Base-by-base conservation (phyloP, 2,888 invertebrate genomes). In the Rosalia funebris region DNA sequence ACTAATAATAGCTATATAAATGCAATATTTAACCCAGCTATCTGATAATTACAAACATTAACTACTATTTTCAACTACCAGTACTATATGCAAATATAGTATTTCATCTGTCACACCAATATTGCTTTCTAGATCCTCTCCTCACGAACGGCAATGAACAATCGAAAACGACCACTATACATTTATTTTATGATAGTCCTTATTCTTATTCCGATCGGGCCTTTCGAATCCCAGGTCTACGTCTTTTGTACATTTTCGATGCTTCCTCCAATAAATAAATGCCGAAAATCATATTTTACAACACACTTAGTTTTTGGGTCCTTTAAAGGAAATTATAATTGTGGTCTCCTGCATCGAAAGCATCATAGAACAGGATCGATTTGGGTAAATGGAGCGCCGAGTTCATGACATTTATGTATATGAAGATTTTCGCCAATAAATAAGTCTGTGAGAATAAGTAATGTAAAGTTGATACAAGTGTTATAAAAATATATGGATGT, bases 271-370 rank as follows among this genome's bases (percentile, higher is more conserved):
- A 44, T 44, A 44, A 44, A 20, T 25, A 44, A 20, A 25, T 9
- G 44, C 44, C 44, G 44, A 44, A 42, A 44, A 44, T n/a, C n/a
- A n/a, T 20, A 14, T n/a, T 20, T 44, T 25, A 25, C 44, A 10
- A 12, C 44, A 20, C 12, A 10, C 4, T 44, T 44, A 1, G 5
- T 10, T 7, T 20, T 11, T 20, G 20, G 11, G n/a, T 4, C 20
- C 20, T 25, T 25, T 20, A 12, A 25, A 44, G 5, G 44, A 44
- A 20, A 44, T 44, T 14, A 44, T 44, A 44, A 44, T 44, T 44
- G 25, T 44, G 44, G 44, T 44, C 5, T 20, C 20, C 20, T 12
- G 14, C 4, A 39, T 15, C 15, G 19, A 4, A 17, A 5, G 42
- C 17, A n/a, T 16, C 42, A 42, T 19, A 11, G 10, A 34, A 34